phyloP scores from a whole-genome alignment of 2,797 vertebrate genomes.

The Neosilurus mollespiculum region DNA sequence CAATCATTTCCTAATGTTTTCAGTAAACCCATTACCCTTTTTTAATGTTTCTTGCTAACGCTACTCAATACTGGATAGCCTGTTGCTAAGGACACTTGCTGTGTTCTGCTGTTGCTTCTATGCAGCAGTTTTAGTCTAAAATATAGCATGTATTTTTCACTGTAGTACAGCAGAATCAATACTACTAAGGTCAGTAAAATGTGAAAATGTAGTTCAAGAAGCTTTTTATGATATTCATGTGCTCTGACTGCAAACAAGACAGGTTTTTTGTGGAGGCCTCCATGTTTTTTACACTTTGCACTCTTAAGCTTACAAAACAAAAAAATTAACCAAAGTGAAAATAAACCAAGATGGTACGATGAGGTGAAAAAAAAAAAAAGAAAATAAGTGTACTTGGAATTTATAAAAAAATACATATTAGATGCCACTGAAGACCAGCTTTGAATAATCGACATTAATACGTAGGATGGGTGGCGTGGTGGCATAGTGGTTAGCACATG shows the following conservation, averaged over 20 bases:
- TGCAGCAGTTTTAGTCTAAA: background rate
- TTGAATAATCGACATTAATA: background rate
- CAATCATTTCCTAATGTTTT: background rate
- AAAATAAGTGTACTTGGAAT: background rate
- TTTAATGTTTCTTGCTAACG: background rate
- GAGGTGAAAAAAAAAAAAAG: background rate
- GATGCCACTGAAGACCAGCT: background rate
- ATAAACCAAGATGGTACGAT: background rate
- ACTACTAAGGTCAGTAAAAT: background rate
- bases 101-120: background rate
- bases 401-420: background rate
- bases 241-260: background rate
- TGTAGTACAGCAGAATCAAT: background rate
- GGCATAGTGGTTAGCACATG: too few relatives aligned
- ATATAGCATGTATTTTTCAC: background rate
- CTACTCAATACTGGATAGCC: background rate
- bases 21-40: background rate
- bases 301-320: too few relatives aligned
- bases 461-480: too few relatives aligned
- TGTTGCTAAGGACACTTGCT: background rate
- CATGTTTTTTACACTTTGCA: background rate
- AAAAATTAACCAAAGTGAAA: background rate
- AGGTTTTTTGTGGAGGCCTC: too few relatives aligned
- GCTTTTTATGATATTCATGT: background rate
- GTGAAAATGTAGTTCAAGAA: background rate